Percentiles rank a stretch among this genome's conserved stretches.
Conservation (phyloP, 2,797 vertebrate species). For the Harpagifer antarcticus region DNA sequence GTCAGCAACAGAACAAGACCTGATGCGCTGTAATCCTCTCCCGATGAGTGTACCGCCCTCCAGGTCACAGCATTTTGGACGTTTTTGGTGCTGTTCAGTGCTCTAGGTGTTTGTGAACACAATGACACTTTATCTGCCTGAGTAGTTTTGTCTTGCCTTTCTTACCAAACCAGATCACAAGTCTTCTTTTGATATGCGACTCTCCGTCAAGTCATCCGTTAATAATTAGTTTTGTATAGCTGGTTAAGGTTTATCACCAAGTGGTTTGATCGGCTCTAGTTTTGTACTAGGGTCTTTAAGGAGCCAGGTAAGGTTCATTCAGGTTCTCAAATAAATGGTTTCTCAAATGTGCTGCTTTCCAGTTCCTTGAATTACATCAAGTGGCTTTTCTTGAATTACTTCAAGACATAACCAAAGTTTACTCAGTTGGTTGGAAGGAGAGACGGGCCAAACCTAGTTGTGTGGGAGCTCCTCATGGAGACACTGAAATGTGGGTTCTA, state of each 20-base stretch:
- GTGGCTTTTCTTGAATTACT: conserved; percentile 70
- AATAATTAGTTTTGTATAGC: conserved; percentile 32
- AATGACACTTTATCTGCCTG: conserved; percentile 57
- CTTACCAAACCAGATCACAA: conserved; percentile 56
- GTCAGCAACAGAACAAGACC: conserved; percentile 26
- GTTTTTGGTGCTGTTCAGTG: conserved; percentile 64
- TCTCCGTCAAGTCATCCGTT: neutral
- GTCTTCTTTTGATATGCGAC: conserved; percentile 56
- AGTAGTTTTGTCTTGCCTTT: conserved; percentile 62
- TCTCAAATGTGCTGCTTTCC: conserved; percentile 74
- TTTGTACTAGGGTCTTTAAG: conserved; percentile 38
- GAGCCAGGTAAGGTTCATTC: conserved; percentile 62
- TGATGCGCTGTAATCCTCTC: conserved; percentile 13
- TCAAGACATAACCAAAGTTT: conserved; percentile 82
- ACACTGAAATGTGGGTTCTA: conserved; percentile 29
- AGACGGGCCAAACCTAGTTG: conserved; percentile 72
- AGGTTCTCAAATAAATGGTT: conserved; percentile 61
- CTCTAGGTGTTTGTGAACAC: conserved; percentile 53
- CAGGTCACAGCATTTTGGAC: conserved; percentile 40
- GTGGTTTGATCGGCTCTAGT: conserved; percentile 37
- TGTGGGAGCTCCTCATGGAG: conserved; percentile 36
- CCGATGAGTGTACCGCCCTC: conserved; percentile 30
- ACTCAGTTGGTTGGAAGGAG: conserved; percentile 66
- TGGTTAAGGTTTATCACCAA: conserved; percentile 33
- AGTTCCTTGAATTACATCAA: conserved; percentile 69